Conservation (phyloP, 1,140 invertebrate genomes). For the Galleria mellonella region DNA sequence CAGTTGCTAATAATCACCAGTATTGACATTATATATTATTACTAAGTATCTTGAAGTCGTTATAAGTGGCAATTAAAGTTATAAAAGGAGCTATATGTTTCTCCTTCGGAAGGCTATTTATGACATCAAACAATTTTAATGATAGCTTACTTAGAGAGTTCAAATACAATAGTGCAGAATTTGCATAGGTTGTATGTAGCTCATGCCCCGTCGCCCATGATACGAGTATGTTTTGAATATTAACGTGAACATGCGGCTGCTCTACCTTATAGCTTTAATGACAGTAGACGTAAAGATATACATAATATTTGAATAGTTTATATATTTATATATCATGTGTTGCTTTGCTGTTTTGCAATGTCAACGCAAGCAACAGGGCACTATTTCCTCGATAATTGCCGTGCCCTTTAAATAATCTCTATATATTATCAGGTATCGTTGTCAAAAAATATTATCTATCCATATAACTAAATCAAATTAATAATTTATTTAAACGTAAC, state of each 20-base stretch:
- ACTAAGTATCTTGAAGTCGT: no score
- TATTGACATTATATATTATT: no score
- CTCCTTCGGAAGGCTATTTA: no score
- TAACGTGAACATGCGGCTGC: slow-evolving; percentile 16
- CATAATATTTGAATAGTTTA: not conserved
- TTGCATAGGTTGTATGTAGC: slow-evolving; percentile 48
- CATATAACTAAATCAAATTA: no score
- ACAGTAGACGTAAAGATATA: not conserved
- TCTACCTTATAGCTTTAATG: not conserved
- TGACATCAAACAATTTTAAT: no score
- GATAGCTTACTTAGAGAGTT: slow-evolving; percentile 24
- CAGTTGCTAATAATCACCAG: no score
- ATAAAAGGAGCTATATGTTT: no score
- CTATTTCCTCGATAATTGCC: not conserved
- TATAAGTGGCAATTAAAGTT: no score
- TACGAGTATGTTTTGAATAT: slow-evolving; percentile 39
- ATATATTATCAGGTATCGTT: no score
- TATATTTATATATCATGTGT: slow-evolving; percentile 12
- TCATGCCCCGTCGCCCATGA: slow-evolving; percentile 15
- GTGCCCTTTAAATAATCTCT: not conserved
- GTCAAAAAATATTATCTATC: no score
- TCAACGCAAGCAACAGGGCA: not conserved
- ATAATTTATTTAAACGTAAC: no score
- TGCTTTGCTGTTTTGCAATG: not conserved
- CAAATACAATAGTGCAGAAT: slow-evolving; percentile 44